Evolutionary conservation across 2,888 invertebrate species (phyloP).

Genomic region (Tryphoninae sp.): DNA sequence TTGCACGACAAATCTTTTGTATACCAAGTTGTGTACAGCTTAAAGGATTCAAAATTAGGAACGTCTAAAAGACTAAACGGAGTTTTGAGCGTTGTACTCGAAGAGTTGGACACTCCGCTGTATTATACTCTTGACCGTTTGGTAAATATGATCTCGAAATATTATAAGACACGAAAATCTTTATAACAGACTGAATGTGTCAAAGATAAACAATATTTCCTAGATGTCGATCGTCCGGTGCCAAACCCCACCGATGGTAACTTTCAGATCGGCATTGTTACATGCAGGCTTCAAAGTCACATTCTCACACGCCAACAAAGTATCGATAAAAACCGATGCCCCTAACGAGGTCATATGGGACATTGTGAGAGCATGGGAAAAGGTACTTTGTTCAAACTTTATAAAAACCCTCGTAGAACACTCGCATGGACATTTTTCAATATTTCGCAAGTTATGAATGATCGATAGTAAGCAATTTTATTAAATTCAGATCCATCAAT

Average conservation of each 20-base stretch:
- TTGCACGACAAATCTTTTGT: constrained; percentile 93
- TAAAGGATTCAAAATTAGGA: constrained; percentile 83
- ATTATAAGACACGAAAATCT: neutral
- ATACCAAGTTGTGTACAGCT: constrained; percentile 83
- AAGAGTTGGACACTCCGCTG: constrained; percentile 94
- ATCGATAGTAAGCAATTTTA: neutral
- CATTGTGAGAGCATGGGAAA: constrained; percentile 91
- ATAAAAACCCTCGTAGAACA: neutral
- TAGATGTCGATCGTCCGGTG: constrained; percentile 77
- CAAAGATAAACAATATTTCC: constrained; percentile 36
- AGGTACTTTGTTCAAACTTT: constrained; percentile 67
- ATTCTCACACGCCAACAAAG: constrained; percentile 93
- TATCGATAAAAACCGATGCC: constrained; percentile 96
- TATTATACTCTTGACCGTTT: constrained; percentile 91
- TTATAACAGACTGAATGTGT: neutral
- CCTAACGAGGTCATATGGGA: constrained; percentile 95
- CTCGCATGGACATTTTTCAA: neutral
- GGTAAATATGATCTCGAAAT: constrained; percentile 62
- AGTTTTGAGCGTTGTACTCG: constrained; percentile 89
- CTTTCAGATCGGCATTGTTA: constrained; percentile 91
- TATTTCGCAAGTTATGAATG: neutral
- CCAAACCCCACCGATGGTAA: constrained; percentile 75
- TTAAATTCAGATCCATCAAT: constrained; percentile 83
- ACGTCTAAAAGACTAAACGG: constrained; percentile 91
- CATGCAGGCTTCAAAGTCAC: constrained; percentile 96